These are phyloP conservation scores for Diloba caeruleocephala DNA, from an alignment of 2,888 invertebrate species.

Conservation along the genomic window DNA sequence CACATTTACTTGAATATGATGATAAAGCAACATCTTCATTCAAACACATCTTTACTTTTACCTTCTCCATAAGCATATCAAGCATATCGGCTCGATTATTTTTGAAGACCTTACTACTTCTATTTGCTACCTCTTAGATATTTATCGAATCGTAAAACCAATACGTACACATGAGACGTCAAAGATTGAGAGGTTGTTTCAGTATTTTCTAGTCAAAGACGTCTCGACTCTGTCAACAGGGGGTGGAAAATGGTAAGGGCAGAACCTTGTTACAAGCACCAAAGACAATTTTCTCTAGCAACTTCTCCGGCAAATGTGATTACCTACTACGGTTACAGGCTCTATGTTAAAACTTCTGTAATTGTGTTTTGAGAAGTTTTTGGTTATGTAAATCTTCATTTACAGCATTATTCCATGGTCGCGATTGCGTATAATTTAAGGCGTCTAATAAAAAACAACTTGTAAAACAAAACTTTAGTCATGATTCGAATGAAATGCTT, in stretches of 20 bases:
- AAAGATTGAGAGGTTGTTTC: constrained; percentile 26
- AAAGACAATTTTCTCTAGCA: constrained; percentile 83
- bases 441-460: constrained; percentile 45
- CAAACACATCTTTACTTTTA: no score
- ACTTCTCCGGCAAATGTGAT: constrained; percentile 81
- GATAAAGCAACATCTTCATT: no score
- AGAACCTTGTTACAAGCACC: constrained; percentile 74
- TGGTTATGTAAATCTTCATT: constrained; percentile 82
- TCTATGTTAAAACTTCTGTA: constrained; percentile 83
- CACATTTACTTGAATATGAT: no score
- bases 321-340: constrained; percentile 77
- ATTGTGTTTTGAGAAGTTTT: constrained; percentile 83
- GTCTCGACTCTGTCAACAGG: constrained; percentile 41
- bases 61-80: no score
- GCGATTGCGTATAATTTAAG: constrained; percentile 54
- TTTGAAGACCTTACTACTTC: not conserved
- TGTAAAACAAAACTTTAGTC: constrained; percentile 45
- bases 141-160: constrained; percentile 27
- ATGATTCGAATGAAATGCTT: constrained; percentile 28
- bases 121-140: constrained; percentile 8
- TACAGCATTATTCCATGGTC: constrained; percentile 67
- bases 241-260: constrained; percentile 60
- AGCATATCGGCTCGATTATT: no score
- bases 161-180: constrained; percentile 20
- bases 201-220: constrained; percentile 38